Evolutionary conservation across 2,888 invertebrate genomes (phyloP).

Genomic region (Harmothoe impar): DNA sequence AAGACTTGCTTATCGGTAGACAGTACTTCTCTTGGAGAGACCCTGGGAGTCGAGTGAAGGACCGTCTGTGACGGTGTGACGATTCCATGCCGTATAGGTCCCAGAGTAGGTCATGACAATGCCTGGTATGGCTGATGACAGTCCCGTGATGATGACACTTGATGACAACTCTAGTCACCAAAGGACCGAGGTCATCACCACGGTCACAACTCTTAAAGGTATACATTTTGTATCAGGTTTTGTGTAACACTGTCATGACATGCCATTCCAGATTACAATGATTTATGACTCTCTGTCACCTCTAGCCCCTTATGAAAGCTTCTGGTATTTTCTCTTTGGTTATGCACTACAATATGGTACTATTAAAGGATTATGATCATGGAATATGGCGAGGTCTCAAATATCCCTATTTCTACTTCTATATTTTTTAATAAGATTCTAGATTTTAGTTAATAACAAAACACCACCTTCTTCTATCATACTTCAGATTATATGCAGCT

Average conservation of each 20-base stretch:
- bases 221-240: conserved; percentile 1
- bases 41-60: not conserved
- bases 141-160: not conserved
- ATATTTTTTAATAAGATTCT: too few relatives aligned
- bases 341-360: too few relatives aligned
- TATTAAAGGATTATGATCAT: too few relatives aligned
- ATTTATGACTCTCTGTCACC: not conserved
- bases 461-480: too few relatives aligned
- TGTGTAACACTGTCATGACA: not conserved
- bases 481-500: too few relatives aligned
- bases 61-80: conserved; percentile 31
- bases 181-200: not conserved
- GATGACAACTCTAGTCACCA: conserved; percentile 32
- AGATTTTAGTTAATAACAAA: too few relatives aligned
- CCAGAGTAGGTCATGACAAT: conserved; percentile 10
- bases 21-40: not conserved
- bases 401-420: too few relatives aligned
- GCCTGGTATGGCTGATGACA: not conserved
- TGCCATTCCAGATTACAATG: not conserved
- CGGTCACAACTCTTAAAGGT: not conserved
- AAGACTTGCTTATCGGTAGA: not conserved
- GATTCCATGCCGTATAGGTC: not conserved
- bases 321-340: not conserved
- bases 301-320: not conserved
- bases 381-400: too few relatives aligned